phyloP scores from a whole-genome alignment of 2,797 vertebrate species.

The Hozukius guyotensis region DNA sequence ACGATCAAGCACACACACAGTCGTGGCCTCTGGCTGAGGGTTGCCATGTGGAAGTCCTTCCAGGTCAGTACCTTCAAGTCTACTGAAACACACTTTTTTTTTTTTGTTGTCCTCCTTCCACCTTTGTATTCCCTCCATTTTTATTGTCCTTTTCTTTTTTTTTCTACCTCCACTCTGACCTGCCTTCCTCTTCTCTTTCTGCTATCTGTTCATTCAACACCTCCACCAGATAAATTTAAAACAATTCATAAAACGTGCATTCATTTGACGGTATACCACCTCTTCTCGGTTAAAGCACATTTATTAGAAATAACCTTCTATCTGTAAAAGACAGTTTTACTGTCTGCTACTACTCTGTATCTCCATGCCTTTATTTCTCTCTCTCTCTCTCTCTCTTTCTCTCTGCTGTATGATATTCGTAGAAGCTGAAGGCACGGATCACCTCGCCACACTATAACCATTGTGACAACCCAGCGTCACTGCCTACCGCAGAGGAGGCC shows the following conservation, averaged over 20 bases:
- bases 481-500: background rate
- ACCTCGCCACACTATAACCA: background rate
- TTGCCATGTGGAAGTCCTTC: constrained; percentile 55
- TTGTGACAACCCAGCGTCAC: constrained; percentile 39
- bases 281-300: background rate
- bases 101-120: constrained; percentile 12
- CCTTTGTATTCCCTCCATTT: constrained; percentile 19
- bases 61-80: constrained; percentile 53
- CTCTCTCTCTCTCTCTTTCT: background rate
- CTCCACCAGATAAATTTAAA: background rate
- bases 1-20: constrained; percentile 6
- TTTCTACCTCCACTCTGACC: background rate
- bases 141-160: background rate
- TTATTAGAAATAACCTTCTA: background rate
- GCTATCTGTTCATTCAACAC: background rate
- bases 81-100: constrained; percentile 8
- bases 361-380: background rate
- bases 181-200: background rate
- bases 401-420: background rate
- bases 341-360: background rate
- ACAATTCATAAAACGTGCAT: background rate
- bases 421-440: constrained; percentile 37
- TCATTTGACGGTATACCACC: background rate
- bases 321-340: background rate
- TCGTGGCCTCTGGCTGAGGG: constrained; percentile 35